phyloP scores from a whole-genome alignment of 2,888 invertebrate genomes.

The Drosophila fulvimacula region DNA sequence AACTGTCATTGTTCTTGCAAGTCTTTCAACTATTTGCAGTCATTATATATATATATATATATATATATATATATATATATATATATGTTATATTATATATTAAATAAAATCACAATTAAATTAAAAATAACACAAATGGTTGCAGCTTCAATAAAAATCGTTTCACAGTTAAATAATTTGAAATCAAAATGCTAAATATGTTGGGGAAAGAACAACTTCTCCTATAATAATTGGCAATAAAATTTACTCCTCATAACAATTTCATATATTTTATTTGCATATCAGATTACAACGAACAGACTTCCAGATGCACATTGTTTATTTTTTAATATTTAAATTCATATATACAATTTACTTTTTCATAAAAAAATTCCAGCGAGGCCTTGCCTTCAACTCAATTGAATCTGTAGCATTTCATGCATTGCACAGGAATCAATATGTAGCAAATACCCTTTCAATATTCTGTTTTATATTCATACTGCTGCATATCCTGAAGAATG shows the following conservation, averaged over 20 bases:
- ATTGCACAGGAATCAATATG: neutral
- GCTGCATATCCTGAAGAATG: conserved; percentile 24
- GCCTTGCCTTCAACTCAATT: neutral
- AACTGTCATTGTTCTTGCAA: conserved; percentile 64
- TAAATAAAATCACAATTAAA: neutral
- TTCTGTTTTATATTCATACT: conserved; percentile 6
- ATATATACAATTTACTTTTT: neutral
- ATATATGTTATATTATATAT: too few relatives aligned
- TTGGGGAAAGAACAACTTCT: neutral
- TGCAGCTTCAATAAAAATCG: neutral
- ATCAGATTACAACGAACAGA: neutral
- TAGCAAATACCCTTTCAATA: neutral
- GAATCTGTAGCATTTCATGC: neutral
- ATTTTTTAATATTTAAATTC: neutral
- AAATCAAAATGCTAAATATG: neutral
- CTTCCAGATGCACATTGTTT: too few relatives aligned
- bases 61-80: too few relatives aligned
- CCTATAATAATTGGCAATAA: neutral
- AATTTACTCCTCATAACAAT: neutral
- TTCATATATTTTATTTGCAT: neutral
- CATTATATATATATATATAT: too few relatives aligned
- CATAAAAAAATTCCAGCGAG: too few relatives aligned
- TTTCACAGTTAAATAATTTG: neutral
- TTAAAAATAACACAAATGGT: neutral
- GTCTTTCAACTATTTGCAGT: conserved; percentile 60